Evolutionary conservation across 2,888 invertebrate genomes (phyloP).

Genomic region (Drosophila nr. medialis): DNA sequence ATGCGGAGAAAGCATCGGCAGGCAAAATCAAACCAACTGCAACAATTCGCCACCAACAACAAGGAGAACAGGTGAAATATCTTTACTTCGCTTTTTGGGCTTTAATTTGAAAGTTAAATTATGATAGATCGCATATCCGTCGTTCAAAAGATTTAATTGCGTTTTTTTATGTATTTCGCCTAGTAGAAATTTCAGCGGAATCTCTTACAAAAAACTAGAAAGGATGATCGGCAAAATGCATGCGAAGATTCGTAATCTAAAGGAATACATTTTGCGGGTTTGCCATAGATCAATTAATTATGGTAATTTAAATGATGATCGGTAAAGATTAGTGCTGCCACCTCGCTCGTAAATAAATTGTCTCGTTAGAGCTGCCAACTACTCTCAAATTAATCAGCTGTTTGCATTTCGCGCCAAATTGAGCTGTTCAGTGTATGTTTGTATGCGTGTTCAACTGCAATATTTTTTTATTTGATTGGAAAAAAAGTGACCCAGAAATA

Average conservation of each 20-base stretch:
- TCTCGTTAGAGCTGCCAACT: conserved; percentile 41
- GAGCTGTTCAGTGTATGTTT: conserved; percentile 18
- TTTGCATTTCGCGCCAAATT: conserved; percentile 71
- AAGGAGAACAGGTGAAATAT: conserved; percentile 60
- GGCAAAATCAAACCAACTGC: conserved; percentile 66
- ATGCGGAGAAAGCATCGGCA: conserved; percentile 71
- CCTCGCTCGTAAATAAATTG: background rate
- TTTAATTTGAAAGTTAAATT: conserved; percentile 2
- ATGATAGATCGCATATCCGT: conserved; percentile 13
- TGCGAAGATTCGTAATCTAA: background rate
- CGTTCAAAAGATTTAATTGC: conserved; percentile 47
- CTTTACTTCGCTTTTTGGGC: conserved; percentile 3
- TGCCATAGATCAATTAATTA: background rate
- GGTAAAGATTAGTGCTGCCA: conserved; percentile 6
- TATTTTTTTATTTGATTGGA: conserved; percentile 36
- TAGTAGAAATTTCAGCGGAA: background rate
- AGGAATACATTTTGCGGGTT: background rate
- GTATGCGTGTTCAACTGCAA: conserved; percentile 51
- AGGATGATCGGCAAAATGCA: background rate
- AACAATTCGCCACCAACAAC: conserved; percentile 57
- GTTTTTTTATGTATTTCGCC: conserved; percentile 40
- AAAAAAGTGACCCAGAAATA: conserved; percentile 63
- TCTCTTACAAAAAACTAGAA: background rate
- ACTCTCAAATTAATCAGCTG: conserved; percentile 31
- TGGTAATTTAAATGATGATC: background rate